phyloP scores from a whole-genome alignment of 1,140 invertebrate genomes.

The Nephila pilipes region DNA sequence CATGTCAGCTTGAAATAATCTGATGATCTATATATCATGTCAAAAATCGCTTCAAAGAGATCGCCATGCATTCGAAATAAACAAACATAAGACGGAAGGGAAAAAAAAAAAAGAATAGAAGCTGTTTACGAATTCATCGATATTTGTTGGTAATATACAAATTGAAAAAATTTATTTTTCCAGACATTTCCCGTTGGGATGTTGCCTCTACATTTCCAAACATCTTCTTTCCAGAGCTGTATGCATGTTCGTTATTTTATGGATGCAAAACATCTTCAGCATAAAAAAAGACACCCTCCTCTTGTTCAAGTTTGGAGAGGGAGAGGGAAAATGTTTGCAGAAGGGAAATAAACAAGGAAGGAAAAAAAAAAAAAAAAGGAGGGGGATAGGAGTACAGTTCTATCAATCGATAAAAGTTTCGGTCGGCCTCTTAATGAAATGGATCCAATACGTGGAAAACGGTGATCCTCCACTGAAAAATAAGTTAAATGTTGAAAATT shows the following conservation, averaged over 20 bases:
- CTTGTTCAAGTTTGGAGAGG: background rate
- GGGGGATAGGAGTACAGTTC: background rate
- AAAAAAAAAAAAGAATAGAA: conserved; percentile 8
- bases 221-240: background rate
- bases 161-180: conserved; percentile 13
- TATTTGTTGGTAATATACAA: conserved; percentile 32
- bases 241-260: conserved; percentile 32
- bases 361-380: too few relatives aligned
- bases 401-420: conserved; percentile 30
- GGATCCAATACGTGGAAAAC: conserved; percentile 8
- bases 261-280: conserved; percentile 8
- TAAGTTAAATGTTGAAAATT: conserved; percentile 38
- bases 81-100: background rate
- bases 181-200: background rate
- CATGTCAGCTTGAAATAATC: background rate
- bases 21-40: conserved; percentile 1
- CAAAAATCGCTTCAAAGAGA: conserved; percentile 8
- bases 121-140: conserved; percentile 18
- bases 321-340: background rate
- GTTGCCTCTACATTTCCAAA: background rate
- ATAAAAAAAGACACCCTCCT: background rate
- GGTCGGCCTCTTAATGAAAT: conserved; percentile 47
- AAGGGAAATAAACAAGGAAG: background rate
- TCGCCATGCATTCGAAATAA: background rate
- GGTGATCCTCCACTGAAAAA: conserved; percentile 9